Evolutionary conservation across 2,888 invertebrate species (phyloP), one percentile per base, ranked within the genome.

Genomic region (Magallana nippona): DNA sequence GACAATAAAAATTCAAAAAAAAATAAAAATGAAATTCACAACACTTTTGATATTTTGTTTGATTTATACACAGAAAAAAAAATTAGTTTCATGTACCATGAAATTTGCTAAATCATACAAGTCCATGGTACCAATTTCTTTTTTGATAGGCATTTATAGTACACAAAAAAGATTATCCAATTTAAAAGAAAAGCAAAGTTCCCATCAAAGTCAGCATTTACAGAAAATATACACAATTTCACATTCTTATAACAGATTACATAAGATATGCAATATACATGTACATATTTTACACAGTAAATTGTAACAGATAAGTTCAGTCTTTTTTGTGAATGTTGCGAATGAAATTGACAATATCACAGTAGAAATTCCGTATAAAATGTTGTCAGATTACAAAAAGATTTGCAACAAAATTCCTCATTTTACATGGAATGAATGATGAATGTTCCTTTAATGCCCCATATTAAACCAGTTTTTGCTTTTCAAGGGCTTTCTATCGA

Each of bases 401-500:
- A 3, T 63, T 13, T 22, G 1, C 19, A 27, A 19, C 10, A 15
- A 10, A 17, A 19, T n/a, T 27, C 63, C 27, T 10, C 27, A 13
- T 1, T 27, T 63, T 63, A 3, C 63, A 71, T 5, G 71, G 71
- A 63, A 22, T 27, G 5, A 27, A 13, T 71, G 15, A 13, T 15
- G 2, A 2, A 10, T 2, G 11, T 17, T 2, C 19, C 13, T 22
- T 15, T 71, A 71, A 71, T 27, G 71, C 32, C 71, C 71, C 71
- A 71, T 27, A 11, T 71, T 19, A 56, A 82, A 71, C 44, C 63
- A 55, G 71, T 82, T 82, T 55, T 60, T 82, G 56, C 71, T 82
- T 60, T 71, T 82, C 71, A 82, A 27, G 60, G 82, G 82, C 60
- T 82, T 63, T 71, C 82, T 62, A 82, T 82, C 55, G 58, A 17